Conservation (phyloP, 2,797 vertebrate species). For the Geotria australis region DNA sequence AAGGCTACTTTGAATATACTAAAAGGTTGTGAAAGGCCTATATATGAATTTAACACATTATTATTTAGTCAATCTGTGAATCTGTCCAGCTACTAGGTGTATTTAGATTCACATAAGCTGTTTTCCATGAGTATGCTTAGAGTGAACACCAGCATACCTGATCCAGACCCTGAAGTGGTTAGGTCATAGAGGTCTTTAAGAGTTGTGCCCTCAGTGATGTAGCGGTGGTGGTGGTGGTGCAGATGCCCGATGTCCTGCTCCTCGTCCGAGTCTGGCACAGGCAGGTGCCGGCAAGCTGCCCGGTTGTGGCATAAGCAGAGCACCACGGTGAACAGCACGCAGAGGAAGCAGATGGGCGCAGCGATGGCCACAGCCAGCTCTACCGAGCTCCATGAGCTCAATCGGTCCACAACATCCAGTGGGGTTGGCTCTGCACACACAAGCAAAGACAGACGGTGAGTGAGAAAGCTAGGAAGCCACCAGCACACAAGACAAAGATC, state of each 20-base stretch:
- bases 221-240: constrained; percentile 32
- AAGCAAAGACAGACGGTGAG: too few species aligned
- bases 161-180: constrained; percentile 78
- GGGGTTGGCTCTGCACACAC: too few species aligned
- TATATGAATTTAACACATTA: too few species aligned
- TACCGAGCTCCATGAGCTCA: constrained; percentile 11
- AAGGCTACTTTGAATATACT: too few species aligned
- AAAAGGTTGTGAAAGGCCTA: too few species aligned
- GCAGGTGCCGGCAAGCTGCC: constrained; percentile 7
- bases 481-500: too few species aligned
- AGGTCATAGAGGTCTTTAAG: constrained; percentile 65
- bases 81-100: too few species aligned
- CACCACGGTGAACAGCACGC: constrained; percentile 15
- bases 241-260: constrained; percentile 13
- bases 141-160: constrained; percentile 19
- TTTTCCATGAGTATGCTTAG: too few species aligned
- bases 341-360: constrained; percentile 33
- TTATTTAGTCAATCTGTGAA: too few species aligned
- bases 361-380: constrained; percentile 22
- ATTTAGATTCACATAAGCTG: too few species aligned
- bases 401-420: neutral
- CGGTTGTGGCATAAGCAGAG: constrained; percentile 18
- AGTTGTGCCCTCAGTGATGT: constrained; percentile 32
- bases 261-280: neutral
- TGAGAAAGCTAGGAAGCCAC: too few species aligned